phyloP scores from a whole-genome alignment of 2,797 vertebrate species.

The Aythya fuligula region DNA sequence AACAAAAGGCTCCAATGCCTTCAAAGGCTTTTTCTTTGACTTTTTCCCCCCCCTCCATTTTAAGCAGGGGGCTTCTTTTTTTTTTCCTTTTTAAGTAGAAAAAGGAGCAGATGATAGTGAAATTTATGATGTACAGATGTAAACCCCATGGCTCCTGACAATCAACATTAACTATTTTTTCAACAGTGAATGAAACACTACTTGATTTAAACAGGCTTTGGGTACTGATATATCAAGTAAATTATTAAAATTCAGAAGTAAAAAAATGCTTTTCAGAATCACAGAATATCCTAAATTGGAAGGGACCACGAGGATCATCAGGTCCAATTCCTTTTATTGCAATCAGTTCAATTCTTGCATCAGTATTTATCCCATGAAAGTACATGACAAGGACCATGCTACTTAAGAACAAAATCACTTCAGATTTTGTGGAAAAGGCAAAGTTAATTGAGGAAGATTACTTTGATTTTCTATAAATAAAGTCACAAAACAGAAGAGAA shows the following conservation, averaged over 20 bases:
- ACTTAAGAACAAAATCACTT: background rate
- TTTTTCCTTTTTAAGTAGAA: conserved; percentile 58
- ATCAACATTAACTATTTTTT: conserved; percentile 62
- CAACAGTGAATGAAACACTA: conserved; percentile 8
- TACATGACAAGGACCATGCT: background rate
- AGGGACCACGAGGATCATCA: too few species aligned
- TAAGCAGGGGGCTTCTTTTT: conserved; percentile 49
- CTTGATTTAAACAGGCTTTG: conserved; percentile 38
- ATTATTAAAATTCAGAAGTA: background rate
- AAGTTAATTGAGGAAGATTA: background rate
- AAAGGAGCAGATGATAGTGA: conserved; percentile 57
- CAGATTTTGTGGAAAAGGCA: background rate
- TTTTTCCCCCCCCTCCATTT: background rate
- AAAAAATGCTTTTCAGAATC: background rate
- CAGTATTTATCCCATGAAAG: background rate
- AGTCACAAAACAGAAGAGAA: background rate
- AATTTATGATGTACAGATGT: conserved; percentile 70
- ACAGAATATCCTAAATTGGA: too few species aligned
- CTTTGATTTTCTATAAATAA: background rate
- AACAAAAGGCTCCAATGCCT: conserved; percentile 76
- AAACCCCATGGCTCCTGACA: conserved; percentile 57
- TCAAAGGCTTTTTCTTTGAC: conserved; percentile 62
- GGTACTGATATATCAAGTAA: background rate
- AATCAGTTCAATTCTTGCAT: background rate
- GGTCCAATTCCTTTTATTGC: background rate